A percentile compares a stretch with the other conserved stretches of the same genome.
Evolutionary conservation across 2,797 vertebrate genomes (phyloP).

Genomic region (Hypotaenidia okinawae): DNA sequence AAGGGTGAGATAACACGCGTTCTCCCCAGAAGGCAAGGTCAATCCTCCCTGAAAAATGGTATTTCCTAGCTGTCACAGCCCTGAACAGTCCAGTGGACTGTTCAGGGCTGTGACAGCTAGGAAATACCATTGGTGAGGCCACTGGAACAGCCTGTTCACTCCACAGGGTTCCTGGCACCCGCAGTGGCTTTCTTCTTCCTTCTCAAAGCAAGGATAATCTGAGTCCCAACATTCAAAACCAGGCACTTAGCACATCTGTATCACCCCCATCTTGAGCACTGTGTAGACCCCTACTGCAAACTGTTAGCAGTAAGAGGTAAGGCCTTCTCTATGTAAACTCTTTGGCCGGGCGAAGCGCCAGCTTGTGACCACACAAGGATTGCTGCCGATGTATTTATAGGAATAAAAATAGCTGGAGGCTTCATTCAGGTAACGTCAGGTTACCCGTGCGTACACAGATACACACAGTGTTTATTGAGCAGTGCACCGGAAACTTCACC

Average conservation of each 20-base stretch:
- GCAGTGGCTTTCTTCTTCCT: background rate
- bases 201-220: background rate
- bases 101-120: too few relatives aligned
- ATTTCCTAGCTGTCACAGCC: background rate
- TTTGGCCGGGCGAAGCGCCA: accelerated
- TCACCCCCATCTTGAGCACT: background rate
- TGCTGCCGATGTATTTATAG: background rate
- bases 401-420: background rate
- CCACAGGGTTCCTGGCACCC: background rate
- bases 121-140: background rate
- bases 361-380: background rate
- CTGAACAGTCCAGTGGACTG: background rate
- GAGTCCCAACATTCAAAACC: background rate
- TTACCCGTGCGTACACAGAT: background rate
- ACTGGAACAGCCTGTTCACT: background rate
- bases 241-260: background rate
- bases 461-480: background rate
- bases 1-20: background rate
- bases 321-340: background rate
- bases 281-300: background rate
- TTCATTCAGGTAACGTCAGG: background rate
- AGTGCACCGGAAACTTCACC: background rate
- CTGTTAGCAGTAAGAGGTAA: background rate
- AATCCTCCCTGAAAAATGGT: background rate
- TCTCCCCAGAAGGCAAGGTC: background rate